Conservation (phyloP, 2,113 vertebrate genomes). For the Nycticebus coucang region DNA sequence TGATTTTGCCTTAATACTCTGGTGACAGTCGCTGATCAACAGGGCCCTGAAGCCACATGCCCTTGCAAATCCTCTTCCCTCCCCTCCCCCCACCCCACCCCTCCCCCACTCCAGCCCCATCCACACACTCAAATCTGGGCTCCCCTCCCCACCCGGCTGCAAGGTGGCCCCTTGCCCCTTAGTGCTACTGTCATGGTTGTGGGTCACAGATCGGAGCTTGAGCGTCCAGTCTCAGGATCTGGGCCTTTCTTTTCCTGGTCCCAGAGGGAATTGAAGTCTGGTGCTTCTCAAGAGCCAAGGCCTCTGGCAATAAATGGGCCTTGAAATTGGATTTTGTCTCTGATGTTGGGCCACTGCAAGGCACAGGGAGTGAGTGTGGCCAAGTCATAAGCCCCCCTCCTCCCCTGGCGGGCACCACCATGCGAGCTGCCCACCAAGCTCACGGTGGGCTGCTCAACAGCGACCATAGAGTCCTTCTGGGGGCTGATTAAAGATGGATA, state of each 20-base stretch:
- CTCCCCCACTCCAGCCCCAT: too few relatives aligned
- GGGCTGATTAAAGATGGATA: constrained; percentile 38
- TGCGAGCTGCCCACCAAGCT: not conserved
- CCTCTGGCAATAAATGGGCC: not conserved
- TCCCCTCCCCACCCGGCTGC: not conserved
- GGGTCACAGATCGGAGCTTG: not conserved
- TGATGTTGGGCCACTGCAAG: not conserved
- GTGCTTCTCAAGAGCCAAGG: not conserved
- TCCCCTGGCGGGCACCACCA: not conserved
- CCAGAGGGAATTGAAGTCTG: not conserved
- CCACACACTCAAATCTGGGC: not conserved
- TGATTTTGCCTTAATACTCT: not conserved
- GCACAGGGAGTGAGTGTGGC: not conserved
- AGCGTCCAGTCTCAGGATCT: not conserved
- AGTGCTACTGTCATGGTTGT: rapidly evolving
- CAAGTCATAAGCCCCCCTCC: not conserved
- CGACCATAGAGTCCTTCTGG: not conserved
- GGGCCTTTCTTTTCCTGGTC: not conserved
- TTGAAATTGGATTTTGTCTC: not conserved
- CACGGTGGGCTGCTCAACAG: not conserved
- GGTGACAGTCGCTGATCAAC: not conserved
- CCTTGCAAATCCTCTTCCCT: not conserved
- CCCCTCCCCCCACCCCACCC: not conserved
- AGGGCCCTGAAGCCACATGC: not conserved
- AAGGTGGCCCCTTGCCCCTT: not conserved